phyloP scores from a whole-genome alignment of 1,140 invertebrate genomes.

The Heterodera carotae region DNA sequence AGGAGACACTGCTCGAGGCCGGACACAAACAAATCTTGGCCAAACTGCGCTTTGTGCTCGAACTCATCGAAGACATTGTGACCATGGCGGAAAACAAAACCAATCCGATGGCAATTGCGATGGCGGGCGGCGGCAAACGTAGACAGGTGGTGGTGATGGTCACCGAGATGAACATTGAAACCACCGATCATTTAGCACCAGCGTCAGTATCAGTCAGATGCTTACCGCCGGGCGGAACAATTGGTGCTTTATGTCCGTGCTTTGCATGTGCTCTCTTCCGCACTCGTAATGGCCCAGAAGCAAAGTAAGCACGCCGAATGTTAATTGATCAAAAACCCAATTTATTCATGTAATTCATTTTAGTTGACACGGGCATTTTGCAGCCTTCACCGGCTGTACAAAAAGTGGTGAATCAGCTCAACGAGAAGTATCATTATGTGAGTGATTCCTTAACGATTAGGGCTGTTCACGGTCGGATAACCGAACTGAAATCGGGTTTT shows the following conservation, averaged over 20 bases:
- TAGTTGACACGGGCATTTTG: conserved; percentile 77
- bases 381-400: conserved; percentile 87
- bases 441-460: too few species aligned
- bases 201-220: conserved; percentile 55
- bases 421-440: conserved; percentile 63
- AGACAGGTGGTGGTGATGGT: conserved; percentile 52
- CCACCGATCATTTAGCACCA: too few species aligned
- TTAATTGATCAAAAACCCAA: background rate
- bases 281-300: conserved; percentile 83
- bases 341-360: conserved; percentile 29
- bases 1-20: conserved; percentile 88
- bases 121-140: conserved; percentile 48
- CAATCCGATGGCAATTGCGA: conserved; percentile 70
- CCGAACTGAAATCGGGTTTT: too few species aligned
- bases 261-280: conserved; percentile 86
- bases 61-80: conserved; percentile 76
- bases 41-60: conserved; percentile 87
- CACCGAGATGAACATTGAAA: too few species aligned
- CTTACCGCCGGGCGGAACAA: conserved; percentile 77
- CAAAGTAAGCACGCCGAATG: conserved; percentile 69
- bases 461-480: too few species aligned
- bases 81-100: conserved; percentile 77
- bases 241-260: conserved; percentile 85
- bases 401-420: conserved; percentile 69
- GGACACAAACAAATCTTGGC: conserved; percentile 90